Base-by-base conservation (phyloP, 2,113 vertebrate species). In the Sceloporus tristichus region DNA sequence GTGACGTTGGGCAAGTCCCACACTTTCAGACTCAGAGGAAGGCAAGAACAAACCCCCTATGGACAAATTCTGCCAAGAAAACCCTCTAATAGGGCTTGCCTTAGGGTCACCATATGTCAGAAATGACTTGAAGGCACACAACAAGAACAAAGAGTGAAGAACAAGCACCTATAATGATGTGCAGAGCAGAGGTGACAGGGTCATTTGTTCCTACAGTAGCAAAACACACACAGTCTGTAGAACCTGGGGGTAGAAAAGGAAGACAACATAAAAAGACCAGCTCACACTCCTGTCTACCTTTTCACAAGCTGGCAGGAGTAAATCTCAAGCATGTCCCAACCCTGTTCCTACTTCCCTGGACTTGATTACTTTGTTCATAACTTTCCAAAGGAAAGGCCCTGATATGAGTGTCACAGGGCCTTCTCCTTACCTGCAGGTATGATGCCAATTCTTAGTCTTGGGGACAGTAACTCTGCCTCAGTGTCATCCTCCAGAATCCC, bases 151-250 rank as follows among this genome's bases (percentile, higher is more conserved):
- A 11, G 25, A 11, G 3, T 11, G 66, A 10, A 5, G 10, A 42
- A 29, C 6, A 29, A 84, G 95, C 93, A 98, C 97, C 97, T 40
- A 98, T 96, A 88, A 98, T 89, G 74, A 98, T 97, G 92, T 98
- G 97, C 89, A 98, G 92, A 78, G 97, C 95, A 19, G 97, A 97
- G 48, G 97, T 97, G 73, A 98, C 90, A 0, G 97, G 96, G 87
- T 98, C 97, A 9, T 95, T 97, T 77, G 96, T 97, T 27, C 97
- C 97, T 79, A 97, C 96, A 9, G 97, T 97, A 80, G 97, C 95
- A 13, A 96, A 97, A 91, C 97, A 98, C 84, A 98, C 95, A 89
- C 97, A 98, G 92, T 98, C 97, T 59, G 97, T 98, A 1, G 97
- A 98, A 40, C 97, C 97, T 97, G 88, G 54, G 14, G 9, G 9